Base-by-base conservation (phyloP, 2,888 invertebrate species). In the Diarsia rubi region DNA sequence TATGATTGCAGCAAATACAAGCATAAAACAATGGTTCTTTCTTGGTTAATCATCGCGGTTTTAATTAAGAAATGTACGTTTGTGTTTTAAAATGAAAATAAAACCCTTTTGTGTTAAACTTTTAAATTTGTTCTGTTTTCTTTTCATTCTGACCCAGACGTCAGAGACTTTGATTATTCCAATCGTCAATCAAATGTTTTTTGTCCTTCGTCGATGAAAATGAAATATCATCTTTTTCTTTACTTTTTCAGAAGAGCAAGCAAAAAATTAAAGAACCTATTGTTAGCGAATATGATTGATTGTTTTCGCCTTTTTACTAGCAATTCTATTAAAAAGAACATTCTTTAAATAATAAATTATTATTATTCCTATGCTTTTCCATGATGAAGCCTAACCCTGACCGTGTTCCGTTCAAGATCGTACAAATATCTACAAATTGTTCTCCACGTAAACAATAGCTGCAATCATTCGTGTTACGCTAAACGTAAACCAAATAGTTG, bases 71-170 rank as follows among this genome's bases (percentile, higher is more conserved):
- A 78, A 60, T 78, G 45, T 69, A 62, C 79, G 59, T 81, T 79
- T 83, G 62, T 83, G 80, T 83, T 83, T 70, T 75, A 24, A 68
- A 79, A 79, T 69, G 27, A 83, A 75, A 79, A 83, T 69, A 21
- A 72, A 84, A 84, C 72, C 84, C 84, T 72, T 81, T 84, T 72
- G 59, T 67, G 69, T 42, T 12, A 72, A 75, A 80, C 71, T 84
- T 75, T 80, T 68, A 75, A 81, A 63, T 79, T 69, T 31, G 27
- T 81, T 72, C 71, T 75, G 59, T 84, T 82, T 82, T 67, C 65
- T 64, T 82, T 82, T 76, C 31, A 82, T 82, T 75, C 71, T 62
- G 49, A 27, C 52, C 45, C 69, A 63, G 66, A 64, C 71, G 71
- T 75, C 71, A 72, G 47, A 45, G 57, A 59, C 37, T 82, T 63